phyloP scores from a whole-genome alignment of 2,888 invertebrate genomes.

The Macrosoma leucophasiata region DNA sequence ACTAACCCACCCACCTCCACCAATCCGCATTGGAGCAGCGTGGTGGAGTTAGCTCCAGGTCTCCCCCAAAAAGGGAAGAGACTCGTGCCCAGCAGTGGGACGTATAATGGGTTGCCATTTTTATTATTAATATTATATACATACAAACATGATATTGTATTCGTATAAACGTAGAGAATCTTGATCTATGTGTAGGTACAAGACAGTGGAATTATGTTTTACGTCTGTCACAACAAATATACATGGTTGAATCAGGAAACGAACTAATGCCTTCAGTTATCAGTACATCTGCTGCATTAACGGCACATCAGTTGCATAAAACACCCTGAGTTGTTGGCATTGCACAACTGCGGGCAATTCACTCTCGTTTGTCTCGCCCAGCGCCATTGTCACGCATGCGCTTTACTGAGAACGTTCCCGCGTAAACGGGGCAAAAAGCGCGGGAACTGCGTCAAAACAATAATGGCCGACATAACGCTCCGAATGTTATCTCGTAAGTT shows the following conservation, averaged over 20 bases:
- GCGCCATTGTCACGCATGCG: conserved; percentile 68
- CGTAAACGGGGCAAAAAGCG: conserved; percentile 68
- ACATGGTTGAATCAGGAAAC: conserved; percentile 11
- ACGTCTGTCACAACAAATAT: too few species aligned
- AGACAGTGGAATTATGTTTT: too few species aligned
- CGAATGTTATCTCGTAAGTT: conserved; percentile 61
- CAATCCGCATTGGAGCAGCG: too few species aligned
- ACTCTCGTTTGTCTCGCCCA: conserved; percentile 58
- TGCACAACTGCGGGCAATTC: conserved; percentile 66
- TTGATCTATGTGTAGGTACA: background rate
- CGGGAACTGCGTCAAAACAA: conserved; percentile 65
- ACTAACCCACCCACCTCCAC: too few species aligned
- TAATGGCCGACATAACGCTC: conserved; percentile 70
- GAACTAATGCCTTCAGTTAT: conserved; percentile 31
- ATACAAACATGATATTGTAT: too few species aligned
- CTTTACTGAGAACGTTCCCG: conserved; percentile 72
- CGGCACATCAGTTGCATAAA: conserved; percentile 66
- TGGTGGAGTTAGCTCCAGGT: too few species aligned
- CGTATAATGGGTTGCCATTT: too few species aligned
- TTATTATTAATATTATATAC: background rate
- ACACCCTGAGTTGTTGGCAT: conserved; percentile 40
- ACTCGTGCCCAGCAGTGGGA: too few species aligned
- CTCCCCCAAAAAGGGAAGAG: too few species aligned
- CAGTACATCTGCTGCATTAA: conserved; percentile 56
- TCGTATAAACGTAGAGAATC: background rate